These are phyloP conservation scores for Odontophorus gujanensis DNA, from an alignment of 2,113 vertebrate genomes.

Conservation along the genomic window DNA sequence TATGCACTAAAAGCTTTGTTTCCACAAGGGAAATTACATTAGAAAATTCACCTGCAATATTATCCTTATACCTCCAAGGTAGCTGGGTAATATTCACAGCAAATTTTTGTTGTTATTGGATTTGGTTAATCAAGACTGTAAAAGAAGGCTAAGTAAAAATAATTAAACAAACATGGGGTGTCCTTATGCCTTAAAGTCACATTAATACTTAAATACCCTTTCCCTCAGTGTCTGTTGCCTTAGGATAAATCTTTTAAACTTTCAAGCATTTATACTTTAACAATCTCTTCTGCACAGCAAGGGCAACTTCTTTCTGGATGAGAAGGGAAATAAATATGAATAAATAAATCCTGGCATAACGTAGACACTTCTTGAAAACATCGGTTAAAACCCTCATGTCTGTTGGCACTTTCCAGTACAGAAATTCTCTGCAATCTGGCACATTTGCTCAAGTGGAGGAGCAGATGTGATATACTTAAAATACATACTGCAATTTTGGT, in stretches of 20 bases:
- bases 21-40: background rate
- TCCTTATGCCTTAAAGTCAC: background rate
- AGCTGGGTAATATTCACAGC: background rate
- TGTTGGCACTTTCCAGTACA: background rate
- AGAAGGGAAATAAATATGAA: background rate
- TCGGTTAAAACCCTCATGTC: background rate
- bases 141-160: slow-evolving; percentile 10
- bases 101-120: background rate
- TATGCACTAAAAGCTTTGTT: slow-evolving; percentile 27
- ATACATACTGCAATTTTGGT: background rate
- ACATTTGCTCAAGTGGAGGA: background rate
- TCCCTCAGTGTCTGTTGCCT: background rate
- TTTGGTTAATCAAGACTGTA: background rate
- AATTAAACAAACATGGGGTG: background rate
- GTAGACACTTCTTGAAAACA: background rate
- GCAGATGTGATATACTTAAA: background rate
- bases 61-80: background rate
- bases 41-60: slow-evolving; percentile 1
- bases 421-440: background rate
- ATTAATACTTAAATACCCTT: background rate
- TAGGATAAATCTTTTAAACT: background rate
- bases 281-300: background rate
- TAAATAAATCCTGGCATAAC: background rate
- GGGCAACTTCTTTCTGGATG: background rate
- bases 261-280: background rate